phyloP scores from a whole-genome alignment of 2,888 invertebrate genomes.

The Digitonthophagus gazella region DNA sequence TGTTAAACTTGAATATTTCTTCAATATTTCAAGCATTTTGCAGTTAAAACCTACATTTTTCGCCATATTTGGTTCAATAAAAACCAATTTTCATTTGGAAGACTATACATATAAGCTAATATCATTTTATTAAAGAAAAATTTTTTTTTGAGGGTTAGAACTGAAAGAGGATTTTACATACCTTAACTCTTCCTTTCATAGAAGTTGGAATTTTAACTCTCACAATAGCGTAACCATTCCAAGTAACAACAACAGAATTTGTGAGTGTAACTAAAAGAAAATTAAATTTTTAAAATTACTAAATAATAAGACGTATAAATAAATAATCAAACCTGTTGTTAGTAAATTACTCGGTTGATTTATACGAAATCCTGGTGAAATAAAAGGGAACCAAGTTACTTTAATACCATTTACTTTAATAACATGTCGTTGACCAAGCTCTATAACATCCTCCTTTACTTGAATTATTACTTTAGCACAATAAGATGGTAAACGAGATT shows the following conservation, averaged over 20 bases:
- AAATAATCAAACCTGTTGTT: conserved; percentile 31
- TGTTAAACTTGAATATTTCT: too few species aligned
- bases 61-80: too few species aligned
- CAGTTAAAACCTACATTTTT: too few species aligned
- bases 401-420: background rate
- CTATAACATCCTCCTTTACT: conserved; percentile 7
- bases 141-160: too few species aligned
- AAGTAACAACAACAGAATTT: conserved; percentile 14
- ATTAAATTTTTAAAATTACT: background rate
- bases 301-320: background rate
- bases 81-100: too few species aligned
- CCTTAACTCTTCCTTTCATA: conserved; percentile 15
- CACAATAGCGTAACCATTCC: conserved; percentile 11
- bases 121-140: background rate
- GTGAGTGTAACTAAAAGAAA: conserved; percentile 10
- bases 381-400: conserved; percentile 15
- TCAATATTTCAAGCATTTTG: too few species aligned
- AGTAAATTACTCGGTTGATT: conserved; percentile 69
- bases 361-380: background rate
- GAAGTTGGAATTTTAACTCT: conserved; percentile 11
- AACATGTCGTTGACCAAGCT: background rate
- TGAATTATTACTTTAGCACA: conserved; percentile 1
- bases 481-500: conserved; percentile 6
- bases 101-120: background rate
- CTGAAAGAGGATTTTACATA: too few species aligned